Base-by-base conservation (phyloP, 1,140 invertebrate species). In the Harpegnathos saltator region DNA sequence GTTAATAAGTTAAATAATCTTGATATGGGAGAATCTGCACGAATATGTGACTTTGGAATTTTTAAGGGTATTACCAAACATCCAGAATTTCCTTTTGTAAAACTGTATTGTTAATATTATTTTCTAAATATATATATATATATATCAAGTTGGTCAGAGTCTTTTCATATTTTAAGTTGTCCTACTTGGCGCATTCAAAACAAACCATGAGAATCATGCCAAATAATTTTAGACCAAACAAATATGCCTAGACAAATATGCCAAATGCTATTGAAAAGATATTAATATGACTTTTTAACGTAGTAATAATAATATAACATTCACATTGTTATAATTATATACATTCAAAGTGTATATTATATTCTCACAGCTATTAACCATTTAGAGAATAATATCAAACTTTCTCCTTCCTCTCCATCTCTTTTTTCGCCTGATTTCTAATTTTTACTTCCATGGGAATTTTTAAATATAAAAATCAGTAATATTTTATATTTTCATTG, bases 21-120 rank as follows among this genome's bases (percentile, higher is more conserved):
- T 1, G 96, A 98, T 88, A 93, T 95, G 88, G 96, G 96, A n/a
- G 26, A 85, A 22, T 66, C 84, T 44, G 96, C 95, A 38, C 94
- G 96, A 50, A 95, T 97, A 9, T 95, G 97, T 88, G 95, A 96
- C 91, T 97, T 97, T 85, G 91, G 92, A 77, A 96, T 97, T 82
- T 94, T 94, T 0, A 84, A 83, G 12, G 93, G 93, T 56, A 52
- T 96, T 54, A 91, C 95, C 26, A 95, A 95, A 26, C 96, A 97
- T 93, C 96, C 96, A 0, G 92, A 94, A 85, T 94, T 83, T 87
- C 93, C 94, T 7, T 94, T 94, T n/a, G 48, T 85, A 89, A 90
- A 15, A 77, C 69, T 24, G 48, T 15, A n/a, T 0, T 17, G 38
- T 54, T 15, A 48, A 56, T 12, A 19, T 62, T 29, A 50, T 33